Evolutionary conservation across 2,113 vertebrate species (phyloP).

Genomic region (Archilochus colubris): DNA sequence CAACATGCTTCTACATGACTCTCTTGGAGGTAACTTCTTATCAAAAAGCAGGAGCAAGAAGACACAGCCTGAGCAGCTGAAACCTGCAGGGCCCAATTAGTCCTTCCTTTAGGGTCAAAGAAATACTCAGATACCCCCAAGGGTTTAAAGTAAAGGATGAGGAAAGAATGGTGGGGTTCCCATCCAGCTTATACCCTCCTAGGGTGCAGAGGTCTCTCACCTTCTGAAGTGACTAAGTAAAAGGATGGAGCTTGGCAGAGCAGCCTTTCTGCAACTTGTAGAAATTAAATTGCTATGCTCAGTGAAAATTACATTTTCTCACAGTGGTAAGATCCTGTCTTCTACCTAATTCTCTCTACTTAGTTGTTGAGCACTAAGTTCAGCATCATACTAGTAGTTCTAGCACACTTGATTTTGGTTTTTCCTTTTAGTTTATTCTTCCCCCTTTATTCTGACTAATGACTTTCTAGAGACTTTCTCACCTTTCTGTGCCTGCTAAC

Average conservation of each 20-base stretch:
- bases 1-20: background rate
- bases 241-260: background rate
- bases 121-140: background rate
- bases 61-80: background rate
- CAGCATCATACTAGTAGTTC: background rate
- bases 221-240: rapidly evolving
- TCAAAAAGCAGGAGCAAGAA: background rate
- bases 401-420: background rate
- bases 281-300: background rate
- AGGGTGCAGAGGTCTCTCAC: rapidly evolving
- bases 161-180: background rate
- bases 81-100: background rate
- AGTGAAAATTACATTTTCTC: background rate
- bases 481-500: background rate
- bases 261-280: background rate
- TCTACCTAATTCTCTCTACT: background rate
- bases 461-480: background rate
- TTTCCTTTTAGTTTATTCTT: background rate
- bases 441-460: background rate
- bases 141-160: background rate
- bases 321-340: background rate
- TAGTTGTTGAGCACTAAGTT: background rate
- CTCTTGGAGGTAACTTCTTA: rapidly evolving
- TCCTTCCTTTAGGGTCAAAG: background rate
- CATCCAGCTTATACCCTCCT: background rate